Evolutionary conservation across 2,888 invertebrate genomes (phyloP), one percentile per base, ranked within the genome.

Genomic region (Platycnemis pennipes): DNA sequence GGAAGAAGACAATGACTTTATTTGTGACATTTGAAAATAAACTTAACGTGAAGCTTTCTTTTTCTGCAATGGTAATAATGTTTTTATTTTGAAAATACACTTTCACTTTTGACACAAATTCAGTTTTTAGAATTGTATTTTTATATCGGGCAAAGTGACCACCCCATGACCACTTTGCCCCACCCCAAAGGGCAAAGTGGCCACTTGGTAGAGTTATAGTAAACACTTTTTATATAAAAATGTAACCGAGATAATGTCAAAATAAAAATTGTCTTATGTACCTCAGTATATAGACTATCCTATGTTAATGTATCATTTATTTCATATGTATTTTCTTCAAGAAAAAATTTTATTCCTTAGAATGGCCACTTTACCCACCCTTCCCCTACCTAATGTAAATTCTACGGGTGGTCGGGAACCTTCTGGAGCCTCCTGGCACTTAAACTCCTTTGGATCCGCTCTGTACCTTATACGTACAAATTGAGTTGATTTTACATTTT

Each of bases 41-140:
- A 86, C 42, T 42, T 86, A 56, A 56, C 5, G n/a, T n/a, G n/a
- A 63, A 63, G 26, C 22, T 26, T 63, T 63, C 63, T 1, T 63
- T 26, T 26, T 26, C 22, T 26, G 63, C 26, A 4, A 8, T 63
- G 63, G 22, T 63, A 63, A 63, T 63, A 4, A 4, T 53, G 53
- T 53, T 63, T n/a, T 63, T 63, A 63, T 63, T 63, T 63, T 63
- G 63, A n/a, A 63, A 63, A 63, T 63, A 63, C 63, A 63, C 63
- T 63, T 63, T 53, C 7, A 8, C 63, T 63, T 63, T 19, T 26
- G 26, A 63, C 19, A 53, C 53, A 53, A 63, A 63, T 63, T 22
- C 63, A 63, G 22, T 63, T 63, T n/a, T 22, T 16, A 26, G 63
- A 26, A 63, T 63, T 63, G n/a, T 63, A 53, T 63, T 63, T 63